Conservation (phyloP, 2,797 vertebrate genomes). For the Xenopus petersii region DNA sequence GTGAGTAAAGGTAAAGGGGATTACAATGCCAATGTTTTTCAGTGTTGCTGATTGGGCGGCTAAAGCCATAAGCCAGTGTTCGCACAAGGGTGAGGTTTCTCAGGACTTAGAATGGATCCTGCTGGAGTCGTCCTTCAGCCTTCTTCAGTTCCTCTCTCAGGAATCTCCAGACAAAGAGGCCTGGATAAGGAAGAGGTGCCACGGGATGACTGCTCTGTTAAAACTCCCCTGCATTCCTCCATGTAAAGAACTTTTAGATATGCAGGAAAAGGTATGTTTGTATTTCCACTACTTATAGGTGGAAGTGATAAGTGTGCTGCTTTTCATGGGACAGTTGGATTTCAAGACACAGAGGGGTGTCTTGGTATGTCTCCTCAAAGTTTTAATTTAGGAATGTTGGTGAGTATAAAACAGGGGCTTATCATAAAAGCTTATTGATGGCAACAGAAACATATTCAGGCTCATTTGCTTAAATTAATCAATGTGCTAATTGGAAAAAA, state of each 20-base stretch:
- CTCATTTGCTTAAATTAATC: too few species aligned
- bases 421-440: too few species aligned
- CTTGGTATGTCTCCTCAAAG: too few species aligned
- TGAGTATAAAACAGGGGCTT: too few species aligned
- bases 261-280: slow-evolving; percentile 58
- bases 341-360: too few species aligned
- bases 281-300: neutral
- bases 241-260: slow-evolving; percentile 58
- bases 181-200: slow-evolving; percentile 58
- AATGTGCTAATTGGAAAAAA: too few species aligned
- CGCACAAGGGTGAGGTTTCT: slow-evolving; percentile 55
- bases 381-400: too few species aligned
- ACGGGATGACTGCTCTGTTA: slow-evolving; percentile 53
- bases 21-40: neutral
- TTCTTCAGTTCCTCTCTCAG: slow-evolving; percentile 64
- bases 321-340: too few species aligned
- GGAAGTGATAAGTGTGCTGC: neutral
- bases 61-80: slow-evolving; percentile 64
- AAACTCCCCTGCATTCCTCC: slow-evolving; percentile 55
- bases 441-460: too few species aligned
- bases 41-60: slow-evolving; percentile 62
- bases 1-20: neutral
- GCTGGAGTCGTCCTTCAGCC: slow-evolving; percentile 64
- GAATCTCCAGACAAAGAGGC: slow-evolving; percentile 48
- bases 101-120: slow-evolving; percentile 69